Evolutionary conservation across 2,888 invertebrate genomes (phyloP), one percentile per base, ranked within the genome.

Genomic region (Mellilla xanthometata): DNA sequence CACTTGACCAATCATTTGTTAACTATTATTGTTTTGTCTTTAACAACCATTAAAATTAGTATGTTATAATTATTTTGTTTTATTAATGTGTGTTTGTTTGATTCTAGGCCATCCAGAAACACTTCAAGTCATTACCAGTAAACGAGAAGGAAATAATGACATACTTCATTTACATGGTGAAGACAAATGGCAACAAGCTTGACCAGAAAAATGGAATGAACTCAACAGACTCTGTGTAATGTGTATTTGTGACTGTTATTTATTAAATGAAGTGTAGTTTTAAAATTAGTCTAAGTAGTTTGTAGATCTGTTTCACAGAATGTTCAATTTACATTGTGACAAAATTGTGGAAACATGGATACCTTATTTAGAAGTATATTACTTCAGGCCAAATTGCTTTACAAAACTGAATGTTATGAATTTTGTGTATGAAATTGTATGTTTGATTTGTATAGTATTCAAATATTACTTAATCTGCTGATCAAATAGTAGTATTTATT

Each of bases 141-240:
- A 94, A 95, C 67, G 98, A 99, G 80, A 99, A 98, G 77, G 98
- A 99, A 81, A 95, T 96, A 33, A 91, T 98, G 52, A 96, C 98
- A 34, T 97, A 95, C 75, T 99, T 99, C 77, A 97, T 99, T 67
- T 98, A 98, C 77, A 97, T 96, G 91, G 97, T 98, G 2, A 98
- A 98, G 89, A 96, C 96, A 38, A 97, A 97, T 79, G 93, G 94
- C 56, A 96, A 96, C 79, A 95, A 96, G 75, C 86, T 96, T 70
- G 96, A 97, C 77, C 95, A 94, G 79, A 95, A 94, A 74, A 95
- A 94, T 81, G 94, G 94, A 62, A 90, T 94, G 59, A 94, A 92
- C 72, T 93, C 91, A n/a, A n/a, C n/a, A 57, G 94, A 94, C 73
- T 87, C 87, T 55, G 76, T 89, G 61, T 88, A 79, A 69, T 68